Conservation (phyloP, 2,797 vertebrate genomes). For the Ispidina picta region DNA sequence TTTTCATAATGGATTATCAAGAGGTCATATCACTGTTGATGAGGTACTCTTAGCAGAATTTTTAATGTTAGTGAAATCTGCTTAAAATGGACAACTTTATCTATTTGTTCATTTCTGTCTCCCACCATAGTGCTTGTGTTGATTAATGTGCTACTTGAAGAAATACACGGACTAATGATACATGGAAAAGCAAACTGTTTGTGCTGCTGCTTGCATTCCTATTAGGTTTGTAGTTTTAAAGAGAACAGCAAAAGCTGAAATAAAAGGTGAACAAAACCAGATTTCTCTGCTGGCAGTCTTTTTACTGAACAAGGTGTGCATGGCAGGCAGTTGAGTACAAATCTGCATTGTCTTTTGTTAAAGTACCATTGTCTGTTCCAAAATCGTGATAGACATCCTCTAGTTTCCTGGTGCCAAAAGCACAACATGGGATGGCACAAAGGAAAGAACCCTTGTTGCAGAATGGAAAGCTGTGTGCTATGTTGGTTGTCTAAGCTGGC, state of each 20-base stretch:
- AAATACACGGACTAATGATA: not conserved
- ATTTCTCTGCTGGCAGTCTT: not conserved
- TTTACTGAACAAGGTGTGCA: not conserved
- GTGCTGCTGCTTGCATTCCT: not conserved
- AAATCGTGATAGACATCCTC: not conserved
- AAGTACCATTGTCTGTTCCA: not conserved
- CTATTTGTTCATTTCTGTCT: not conserved
- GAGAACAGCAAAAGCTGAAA: not conserved
- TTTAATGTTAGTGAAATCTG: not conserved
- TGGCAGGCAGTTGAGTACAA: not conserved
- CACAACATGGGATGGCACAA: not conserved
- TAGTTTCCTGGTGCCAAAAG: not conserved
- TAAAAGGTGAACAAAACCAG: not conserved
- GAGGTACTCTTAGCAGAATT: not conserved
- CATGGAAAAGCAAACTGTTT: not conserved
- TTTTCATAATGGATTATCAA: not conserved
- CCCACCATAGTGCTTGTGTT: not conserved
- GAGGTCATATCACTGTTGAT: not conserved
- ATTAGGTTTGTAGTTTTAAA: not conserved
- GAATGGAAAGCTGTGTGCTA: not conserved
- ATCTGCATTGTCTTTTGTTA: not conserved
- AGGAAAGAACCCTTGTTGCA: not conserved
- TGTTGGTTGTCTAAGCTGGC: not conserved
- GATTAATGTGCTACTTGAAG: not conserved
- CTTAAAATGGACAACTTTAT: not conserved